Percentiles rank a stretch among this genome's conserved stretches.
Conservation (phyloP, 2,888 invertebrate genomes). For the Petrolisthes manimaculis region DNA sequence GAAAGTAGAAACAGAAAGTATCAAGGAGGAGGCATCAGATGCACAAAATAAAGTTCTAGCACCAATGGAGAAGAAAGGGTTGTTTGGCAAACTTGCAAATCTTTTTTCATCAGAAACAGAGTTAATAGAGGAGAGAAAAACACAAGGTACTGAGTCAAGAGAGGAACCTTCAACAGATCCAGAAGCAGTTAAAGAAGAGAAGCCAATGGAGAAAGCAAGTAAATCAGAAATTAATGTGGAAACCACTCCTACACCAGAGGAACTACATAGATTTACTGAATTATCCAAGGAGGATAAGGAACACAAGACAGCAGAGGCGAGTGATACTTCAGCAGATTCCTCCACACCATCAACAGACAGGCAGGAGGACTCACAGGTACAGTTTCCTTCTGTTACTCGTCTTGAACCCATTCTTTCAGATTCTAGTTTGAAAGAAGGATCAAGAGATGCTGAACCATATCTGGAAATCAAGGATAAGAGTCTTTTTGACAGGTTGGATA, state of each 20-base stretch:
- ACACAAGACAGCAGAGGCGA: neutral
- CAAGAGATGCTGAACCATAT: neutral
- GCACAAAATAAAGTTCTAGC: neutral
- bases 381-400: constrained; percentile 13
- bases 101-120: neutral
- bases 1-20: constrained; percentile 5
- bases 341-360: neutral
- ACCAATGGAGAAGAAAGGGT: neutral
- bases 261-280: too few species aligned
- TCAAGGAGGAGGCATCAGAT: neutral
- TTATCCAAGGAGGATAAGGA: neutral
- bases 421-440: neutral
- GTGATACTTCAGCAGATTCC: neutral
- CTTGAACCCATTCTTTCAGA: neutral
- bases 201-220: neutral
- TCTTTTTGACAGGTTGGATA: constrained; percentile 29
- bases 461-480: constrained; percentile 37
- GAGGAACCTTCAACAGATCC: neutral
- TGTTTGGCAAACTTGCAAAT: constrained; percentile 31
- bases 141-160: neutral
- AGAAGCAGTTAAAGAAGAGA: neutral
- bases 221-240: neutral
- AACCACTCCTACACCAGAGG: neutral
- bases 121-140: neutral
- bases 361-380: constrained; percentile 20